Conservation (phyloP, 2,113 vertebrate species). For the Cheilinus undulatus region DNA sequence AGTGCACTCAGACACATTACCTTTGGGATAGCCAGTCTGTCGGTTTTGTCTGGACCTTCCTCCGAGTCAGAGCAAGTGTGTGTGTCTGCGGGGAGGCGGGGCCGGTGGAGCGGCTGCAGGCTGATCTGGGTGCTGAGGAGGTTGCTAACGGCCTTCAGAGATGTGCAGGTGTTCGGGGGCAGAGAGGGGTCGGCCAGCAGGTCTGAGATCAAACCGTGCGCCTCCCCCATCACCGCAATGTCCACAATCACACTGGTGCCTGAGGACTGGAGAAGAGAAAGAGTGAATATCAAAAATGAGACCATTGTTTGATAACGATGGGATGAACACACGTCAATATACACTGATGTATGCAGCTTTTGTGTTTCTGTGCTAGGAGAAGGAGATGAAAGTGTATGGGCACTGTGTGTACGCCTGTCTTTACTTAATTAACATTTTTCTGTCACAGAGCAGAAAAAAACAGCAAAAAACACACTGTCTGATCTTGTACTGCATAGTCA, state of each 20-base stretch:
- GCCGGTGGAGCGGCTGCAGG: conserved; percentile 92
- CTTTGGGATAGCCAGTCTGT: conserved; percentile 93
- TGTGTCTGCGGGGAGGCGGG: conserved; percentile 87
- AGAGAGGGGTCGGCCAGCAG: conserved; percentile 94
- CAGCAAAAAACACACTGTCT: neutral
- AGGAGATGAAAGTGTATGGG: neutral
- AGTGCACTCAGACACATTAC: conserved; percentile 68
- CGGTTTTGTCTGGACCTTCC: conserved; percentile 88
- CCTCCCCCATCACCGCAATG: conserved; percentile 97
- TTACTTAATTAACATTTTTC: neutral
- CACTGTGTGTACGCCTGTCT: conserved; percentile 10
- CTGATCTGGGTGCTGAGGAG: conserved; percentile 94
- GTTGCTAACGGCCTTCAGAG: conserved; percentile 94
- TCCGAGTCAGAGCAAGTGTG: conserved; percentile 92
- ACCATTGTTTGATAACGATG: too few relatives aligned
- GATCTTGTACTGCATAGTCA: neutral
- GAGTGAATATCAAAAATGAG: neutral
- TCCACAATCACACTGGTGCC: conserved; percentile 96
- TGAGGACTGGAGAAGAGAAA: conserved; percentile 83
- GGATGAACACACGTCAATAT: too few relatives aligned
- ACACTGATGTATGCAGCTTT: neutral
- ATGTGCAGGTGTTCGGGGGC: conserved; percentile 93
- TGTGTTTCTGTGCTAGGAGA: conserved; percentile 15
- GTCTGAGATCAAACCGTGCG: conserved; percentile 95
- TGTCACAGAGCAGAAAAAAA: neutral